phyloP scores from a whole-genome alignment of 2,113 vertebrate genomes.

The Xiphophorus hellerii region DNA sequence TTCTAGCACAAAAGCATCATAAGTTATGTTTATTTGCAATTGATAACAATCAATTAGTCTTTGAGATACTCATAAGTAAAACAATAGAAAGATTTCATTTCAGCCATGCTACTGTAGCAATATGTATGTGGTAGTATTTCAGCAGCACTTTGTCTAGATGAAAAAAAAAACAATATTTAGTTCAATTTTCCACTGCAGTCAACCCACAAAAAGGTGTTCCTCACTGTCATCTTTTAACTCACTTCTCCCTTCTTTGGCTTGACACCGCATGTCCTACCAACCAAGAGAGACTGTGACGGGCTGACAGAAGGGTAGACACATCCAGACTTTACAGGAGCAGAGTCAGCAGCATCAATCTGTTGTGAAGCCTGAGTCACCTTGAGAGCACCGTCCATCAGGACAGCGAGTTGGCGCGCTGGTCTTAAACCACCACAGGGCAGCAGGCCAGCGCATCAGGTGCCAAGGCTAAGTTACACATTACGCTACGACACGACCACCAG shows the following conservation, averaged over 20 bases:
- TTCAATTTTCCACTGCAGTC: not conserved
- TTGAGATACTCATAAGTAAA: too few relatives aligned
- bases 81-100: too few relatives aligned
- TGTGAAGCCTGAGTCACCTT: slow-evolving; percentile 61
- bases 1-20: too few relatives aligned
- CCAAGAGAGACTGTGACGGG: slow-evolving; percentile 2
- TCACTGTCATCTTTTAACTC: slow-evolving; percentile 4
- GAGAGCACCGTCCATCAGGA: slow-evolving; percentile 49
- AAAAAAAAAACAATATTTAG: not conserved
- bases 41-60: too few relatives aligned
- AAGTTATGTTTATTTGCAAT: too few relatives aligned
- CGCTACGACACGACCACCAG: slow-evolving; percentile 54
- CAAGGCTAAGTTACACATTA: slow-evolving; percentile 53
- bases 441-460: slow-evolving; percentile 43
- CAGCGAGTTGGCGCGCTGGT: slow-evolving; percentile 50
- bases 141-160: not conserved
- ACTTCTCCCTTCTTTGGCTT: slow-evolving; percentile 18
- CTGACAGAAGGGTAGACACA: slow-evolving; percentile 1
- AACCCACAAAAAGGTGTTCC: not conserved
- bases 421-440: slow-evolving; percentile 45
- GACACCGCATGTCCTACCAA: slow-evolving; percentile 34
- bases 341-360: slow-evolving; percentile 26
- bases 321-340: slow-evolving; percentile 17
- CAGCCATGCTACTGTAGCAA: too few relatives aligned
- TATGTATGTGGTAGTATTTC: not conserved